Evolutionary conservation across 2,888 invertebrate genomes (phyloP).

Genomic region (Drosophila planitibia): DNA sequence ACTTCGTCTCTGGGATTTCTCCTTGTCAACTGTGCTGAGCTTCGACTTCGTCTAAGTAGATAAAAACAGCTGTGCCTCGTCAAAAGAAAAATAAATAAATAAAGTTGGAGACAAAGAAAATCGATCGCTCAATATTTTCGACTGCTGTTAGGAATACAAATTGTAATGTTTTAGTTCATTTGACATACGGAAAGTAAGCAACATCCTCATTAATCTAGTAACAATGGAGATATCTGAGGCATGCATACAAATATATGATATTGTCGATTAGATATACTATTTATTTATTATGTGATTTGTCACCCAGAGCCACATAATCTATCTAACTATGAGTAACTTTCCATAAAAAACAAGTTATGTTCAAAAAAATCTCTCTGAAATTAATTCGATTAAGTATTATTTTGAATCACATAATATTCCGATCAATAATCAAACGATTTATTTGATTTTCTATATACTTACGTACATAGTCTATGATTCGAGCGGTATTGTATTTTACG

Average conservation of each 20-base stretch:
- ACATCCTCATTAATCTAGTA: slow-evolving; percentile 37
- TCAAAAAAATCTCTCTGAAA: not conserved
- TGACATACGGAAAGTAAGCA: slow-evolving; percentile 15
- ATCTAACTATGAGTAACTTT: slow-evolving; percentile 9
- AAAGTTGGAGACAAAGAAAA: slow-evolving; percentile 28
- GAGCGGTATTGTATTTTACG: slow-evolving; percentile 2
- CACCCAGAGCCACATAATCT: slow-evolving; percentile 15
- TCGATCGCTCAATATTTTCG: slow-evolving; percentile 37
- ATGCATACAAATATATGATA: slow-evolving; percentile 9
- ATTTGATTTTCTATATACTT: not conserved
- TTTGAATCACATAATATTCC: not conserved
- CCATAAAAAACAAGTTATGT: not conserved
- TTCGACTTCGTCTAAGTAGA: slow-evolving; percentile 9
- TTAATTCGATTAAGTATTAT: not conserved
- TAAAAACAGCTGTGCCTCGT: slow-evolving; percentile 28
- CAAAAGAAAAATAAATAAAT: slow-evolving; percentile 21
- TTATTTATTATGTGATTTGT: slow-evolving; percentile 22
- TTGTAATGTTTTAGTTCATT: slow-evolving; percentile 18
- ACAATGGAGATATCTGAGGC: slow-evolving; percentile 17
- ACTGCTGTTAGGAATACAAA: slow-evolving; percentile 11
- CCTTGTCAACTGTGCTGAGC: not conserved
- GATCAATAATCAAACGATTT: not conserved
- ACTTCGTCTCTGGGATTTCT: not conserved
- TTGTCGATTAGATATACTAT: slow-evolving; percentile 38
- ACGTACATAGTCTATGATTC: not conserved